Evolutionary conservation across 2,113 vertebrate genomes (phyloP), one percentile per base, ranked within the genome.

Genomic region (Stictonetta naevosa): DNA sequence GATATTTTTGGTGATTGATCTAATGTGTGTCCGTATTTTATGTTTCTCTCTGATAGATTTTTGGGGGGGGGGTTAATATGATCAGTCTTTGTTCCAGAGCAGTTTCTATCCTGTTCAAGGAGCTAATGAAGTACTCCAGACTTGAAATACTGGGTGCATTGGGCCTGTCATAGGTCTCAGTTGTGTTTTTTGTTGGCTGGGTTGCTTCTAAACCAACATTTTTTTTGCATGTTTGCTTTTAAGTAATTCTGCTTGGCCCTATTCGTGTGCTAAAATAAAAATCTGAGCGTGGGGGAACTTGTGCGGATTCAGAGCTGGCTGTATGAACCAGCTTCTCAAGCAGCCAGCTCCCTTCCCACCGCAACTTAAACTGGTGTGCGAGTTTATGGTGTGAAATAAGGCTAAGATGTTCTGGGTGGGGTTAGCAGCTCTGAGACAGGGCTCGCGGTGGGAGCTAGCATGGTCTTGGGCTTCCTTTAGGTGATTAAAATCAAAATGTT

Each of bases 341-440:
- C 11, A 58, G 26, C 53, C 11, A 6, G 22, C 22, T 60, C 31
- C 16, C 18, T 63, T 92, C 8, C 84, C 6, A 2, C 36, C 1
- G 2, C 53, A 67, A 25, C 18, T 40, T 31, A n/a, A 1, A 17
- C 16, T 26, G 19, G 3, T 34, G 19, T 71, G 46, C 10, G 46
- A 55, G 28, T 34, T 55, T 50, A 2, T 26, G 21, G 9, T 52
- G 38, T 55, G 44, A 56, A 42, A 23, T 56, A 36, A 38, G 52
- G 36, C 4, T 11, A 46, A 53, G 50, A 23, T 58, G n/a, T 56
- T 52, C 59, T 68, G 81, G 6, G 13, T 33, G 18, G 26, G 44
- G 26, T 22, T 22, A 52, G 4, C 33, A 36, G 21, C 0, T 0
- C 13, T 8, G 11, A 48, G 34, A 29, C 36, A 21, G 8, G 0